A percentile compares a stretch with the other conserved stretches of the same genome.
Conservation (phyloP, 2,113 vertebrate genomes). For the Megaceryle maxima region DNA sequence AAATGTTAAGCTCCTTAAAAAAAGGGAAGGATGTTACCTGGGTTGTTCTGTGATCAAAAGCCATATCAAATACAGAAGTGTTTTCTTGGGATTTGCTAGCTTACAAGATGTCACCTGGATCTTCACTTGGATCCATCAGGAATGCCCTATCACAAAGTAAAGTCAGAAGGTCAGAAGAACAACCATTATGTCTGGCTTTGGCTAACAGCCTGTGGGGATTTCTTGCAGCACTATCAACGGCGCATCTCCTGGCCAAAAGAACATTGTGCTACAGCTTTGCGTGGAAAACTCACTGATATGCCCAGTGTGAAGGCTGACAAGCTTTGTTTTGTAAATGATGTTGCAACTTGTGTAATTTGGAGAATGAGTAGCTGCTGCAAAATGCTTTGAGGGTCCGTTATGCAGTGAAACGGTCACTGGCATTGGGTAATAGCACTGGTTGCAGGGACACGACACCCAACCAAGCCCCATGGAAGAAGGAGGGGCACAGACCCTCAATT, state of each 20-base stretch:
- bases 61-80: slow-evolving; percentile 68
- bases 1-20: background rate
- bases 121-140: slow-evolving; percentile 63
- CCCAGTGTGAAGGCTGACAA: accelerated
- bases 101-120: slow-evolving; percentile 39
- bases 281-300: accelerated
- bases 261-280: background rate
- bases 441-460: background rate
- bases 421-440: background rate
- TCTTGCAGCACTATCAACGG: background rate
- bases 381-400: background rate
- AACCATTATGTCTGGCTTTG: background rate
- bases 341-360: background rate
- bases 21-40: slow-evolving; percentile 45
- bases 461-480: background rate
- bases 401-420: accelerated
- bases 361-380: background rate
- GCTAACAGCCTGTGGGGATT: background rate
- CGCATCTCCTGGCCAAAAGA: background rate
- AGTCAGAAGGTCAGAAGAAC: background rate
- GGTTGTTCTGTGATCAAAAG: slow-evolving; percentile 52
- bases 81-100: slow-evolving; percentile 66
- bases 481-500: background rate
- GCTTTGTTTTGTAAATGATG: background rate
- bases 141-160: slow-evolving; percentile 1